Conservation (phyloP, 2,797 vertebrate genomes). For the Leuciscus waleckii region DNA sequence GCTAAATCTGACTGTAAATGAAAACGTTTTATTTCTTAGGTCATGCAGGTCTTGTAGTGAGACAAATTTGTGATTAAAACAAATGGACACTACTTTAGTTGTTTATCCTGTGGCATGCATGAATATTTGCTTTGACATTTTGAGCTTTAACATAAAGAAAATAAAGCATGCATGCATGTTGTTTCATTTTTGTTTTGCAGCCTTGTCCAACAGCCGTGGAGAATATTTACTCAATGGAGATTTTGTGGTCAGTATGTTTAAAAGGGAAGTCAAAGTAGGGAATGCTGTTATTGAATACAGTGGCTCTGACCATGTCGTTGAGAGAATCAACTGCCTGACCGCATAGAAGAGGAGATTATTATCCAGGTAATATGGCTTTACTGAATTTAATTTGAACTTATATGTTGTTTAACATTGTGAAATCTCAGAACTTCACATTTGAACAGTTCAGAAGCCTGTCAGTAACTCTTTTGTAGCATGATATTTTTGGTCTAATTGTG, state of each 20-base stretch:
- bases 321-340: slow-evolving; percentile 97
- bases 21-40: slow-evolving; percentile 43
- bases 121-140: background rate
- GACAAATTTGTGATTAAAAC: slow-evolving; percentile 19
- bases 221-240: slow-evolving; percentile 98
- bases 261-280: slow-evolving; percentile 97
- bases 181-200: slow-evolving; percentile 75
- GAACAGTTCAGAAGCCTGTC: background rate
- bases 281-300: slow-evolving; percentile 94
- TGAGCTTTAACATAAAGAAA: background rate
- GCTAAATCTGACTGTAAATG: slow-evolving; percentile 62
- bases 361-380: slow-evolving; percentile 84
- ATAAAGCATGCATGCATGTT: slow-evolving; percentile 7
- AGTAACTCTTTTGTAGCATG: background rate
- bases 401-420: background rate
- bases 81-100: background rate
- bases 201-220: slow-evolving; percentile 91
- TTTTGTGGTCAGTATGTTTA: slow-evolving; percentile 99
- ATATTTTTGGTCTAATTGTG: background rate
- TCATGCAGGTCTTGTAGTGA: slow-evolving; percentile 14
- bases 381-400: background rate
- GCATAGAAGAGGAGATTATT: slow-evolving; percentile 92
- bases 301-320: slow-evolving; percentile 91
- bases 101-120: background rate
- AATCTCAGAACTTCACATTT: background rate